Conservation (phyloP, 1,140 invertebrate genomes). For the Onthophagus taurus region DNA sequence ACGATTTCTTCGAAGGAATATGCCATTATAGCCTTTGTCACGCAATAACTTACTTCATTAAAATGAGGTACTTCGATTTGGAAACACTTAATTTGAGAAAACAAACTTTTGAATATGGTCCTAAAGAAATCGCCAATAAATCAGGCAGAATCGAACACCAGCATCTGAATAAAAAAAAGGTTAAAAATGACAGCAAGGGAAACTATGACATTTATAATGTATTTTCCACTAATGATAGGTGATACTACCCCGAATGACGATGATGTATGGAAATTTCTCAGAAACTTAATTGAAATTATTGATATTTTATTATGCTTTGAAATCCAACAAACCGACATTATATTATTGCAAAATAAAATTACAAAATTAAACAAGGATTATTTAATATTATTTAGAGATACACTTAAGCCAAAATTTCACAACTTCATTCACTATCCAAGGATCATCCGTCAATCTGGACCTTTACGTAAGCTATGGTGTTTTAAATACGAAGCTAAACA, state of each 20-base stretch:
- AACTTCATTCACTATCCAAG: slow-evolving; percentile 25
- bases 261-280: slow-evolving; percentile 24
- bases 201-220: slow-evolving; percentile 24
- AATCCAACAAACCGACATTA: not conserved
- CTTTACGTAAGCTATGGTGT: slow-evolving; percentile 15
- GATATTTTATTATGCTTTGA: slow-evolving; percentile 11
- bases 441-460: slow-evolving; percentile 22
- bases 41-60: slow-evolving; percentile 19
- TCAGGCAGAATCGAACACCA: slow-evolving; percentile 13
- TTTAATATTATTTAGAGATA: slow-evolving; percentile 15
- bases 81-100: slow-evolving; percentile 19
- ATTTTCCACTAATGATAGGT: slow-evolving; percentile 25
- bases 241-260: slow-evolving; percentile 23
- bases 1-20: slow-evolving; percentile 37
- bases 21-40: slow-evolving; percentile 23
- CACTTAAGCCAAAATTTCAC: slow-evolving; percentile 28
- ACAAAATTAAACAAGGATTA: slow-evolving; percentile 11
- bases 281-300: slow-evolving; percentile 15
- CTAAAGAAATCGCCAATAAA: slow-evolving; percentile 17
- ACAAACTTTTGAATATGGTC: slow-evolving; percentile 21
- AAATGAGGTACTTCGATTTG: slow-evolving; percentile 19
- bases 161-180: slow-evolving; percentile 22
- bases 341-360: slow-evolving; percentile 13
- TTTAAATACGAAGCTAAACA: slow-evolving; percentile 7
- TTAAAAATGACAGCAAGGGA: slow-evolving; percentile 24